Percentiles rank a stretch among this genome's conserved stretches.
Conservation (phyloP, 1,140 invertebrate genomes). For the Manduca sexta region DNA sequence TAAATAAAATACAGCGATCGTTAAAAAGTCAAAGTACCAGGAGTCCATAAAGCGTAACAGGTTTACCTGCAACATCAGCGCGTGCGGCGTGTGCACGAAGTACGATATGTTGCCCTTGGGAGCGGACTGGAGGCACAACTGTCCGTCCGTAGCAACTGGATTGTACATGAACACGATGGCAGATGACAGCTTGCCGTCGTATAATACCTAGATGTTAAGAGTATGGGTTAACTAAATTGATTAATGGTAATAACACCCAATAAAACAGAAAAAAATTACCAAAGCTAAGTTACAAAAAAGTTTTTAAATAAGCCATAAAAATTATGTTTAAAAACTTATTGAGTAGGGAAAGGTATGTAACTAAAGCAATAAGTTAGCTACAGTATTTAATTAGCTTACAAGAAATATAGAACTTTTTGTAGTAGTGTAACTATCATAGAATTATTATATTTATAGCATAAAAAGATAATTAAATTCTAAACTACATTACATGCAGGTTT, state of each 20-base stretch:
- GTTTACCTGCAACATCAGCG: conserved; percentile 95
- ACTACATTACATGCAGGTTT: too few relatives aligned
- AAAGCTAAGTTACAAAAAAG: background rate
- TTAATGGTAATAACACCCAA: background rate
- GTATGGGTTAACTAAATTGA: background rate
- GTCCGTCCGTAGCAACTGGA: conserved; percentile 98
- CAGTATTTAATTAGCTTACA: too few relatives aligned
- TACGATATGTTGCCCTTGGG: conserved; percentile 97
- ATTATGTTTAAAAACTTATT: too few relatives aligned
- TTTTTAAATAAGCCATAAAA: too few relatives aligned
- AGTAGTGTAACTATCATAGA: too few relatives aligned
- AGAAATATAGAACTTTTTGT: too few relatives aligned
- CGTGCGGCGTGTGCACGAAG: conserved; percentile 99
- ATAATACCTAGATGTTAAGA: conserved; percentile 84
- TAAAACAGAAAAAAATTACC: background rate
- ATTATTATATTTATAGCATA: too few relatives aligned
- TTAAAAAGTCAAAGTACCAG: conserved; percentile 3
- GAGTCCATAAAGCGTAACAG: conserved; percentile 18
- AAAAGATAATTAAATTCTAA: too few relatives aligned
- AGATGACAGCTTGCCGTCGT: conserved; percentile 97
- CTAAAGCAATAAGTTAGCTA: too few relatives aligned
- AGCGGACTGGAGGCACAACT: conserved; percentile 97
- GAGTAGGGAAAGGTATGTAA: too few relatives aligned
- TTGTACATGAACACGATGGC: conserved; percentile 99
- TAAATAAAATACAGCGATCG: too few relatives aligned